Evolutionary conservation across 2,113 vertebrate species (phyloP).

Genomic region (Mesembrinibis cayennensis): DNA sequence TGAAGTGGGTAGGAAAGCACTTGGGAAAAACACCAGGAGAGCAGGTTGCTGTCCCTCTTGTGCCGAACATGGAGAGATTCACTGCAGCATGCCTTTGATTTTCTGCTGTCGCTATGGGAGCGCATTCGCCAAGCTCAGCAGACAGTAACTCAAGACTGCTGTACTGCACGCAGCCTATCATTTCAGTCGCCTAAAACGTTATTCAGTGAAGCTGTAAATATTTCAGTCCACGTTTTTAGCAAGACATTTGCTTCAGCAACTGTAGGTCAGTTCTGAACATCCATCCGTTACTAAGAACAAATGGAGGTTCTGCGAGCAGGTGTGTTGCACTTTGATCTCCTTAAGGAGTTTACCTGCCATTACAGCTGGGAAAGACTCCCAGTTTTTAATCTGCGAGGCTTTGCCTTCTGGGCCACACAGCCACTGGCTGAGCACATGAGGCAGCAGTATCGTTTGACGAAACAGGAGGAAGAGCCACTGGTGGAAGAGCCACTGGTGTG

Average conservation of each 20-base stretch:
- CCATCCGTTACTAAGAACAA: background rate
- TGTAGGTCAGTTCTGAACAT: background rate
- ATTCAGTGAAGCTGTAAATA: background rate
- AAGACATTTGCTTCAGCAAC: background rate
- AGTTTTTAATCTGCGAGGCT: background rate
- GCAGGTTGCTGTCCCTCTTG: background rate
- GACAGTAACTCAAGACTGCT: background rate
- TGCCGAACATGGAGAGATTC: fast-evolving
- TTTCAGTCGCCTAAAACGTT: background rate
- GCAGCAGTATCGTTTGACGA: background rate
- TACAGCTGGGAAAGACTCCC: background rate
- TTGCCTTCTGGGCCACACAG: background rate
- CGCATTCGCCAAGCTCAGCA: fast-evolving
- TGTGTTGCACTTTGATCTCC: background rate
- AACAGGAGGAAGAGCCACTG: background rate
- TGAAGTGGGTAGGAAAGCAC: background rate
- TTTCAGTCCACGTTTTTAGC: background rate
- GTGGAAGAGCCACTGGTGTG: background rate
- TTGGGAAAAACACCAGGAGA: background rate
- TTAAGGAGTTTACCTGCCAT: background rate
- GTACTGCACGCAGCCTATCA: too few species aligned
- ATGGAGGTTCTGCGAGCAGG: background rate
- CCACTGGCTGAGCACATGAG: background rate
- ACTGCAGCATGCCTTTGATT: fast-evolving
- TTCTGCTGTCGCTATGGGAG: background rate